Evolutionary conservation across 2,888 invertebrate species (phyloP).

Genomic region (Emmelina monodactyla): DNA sequence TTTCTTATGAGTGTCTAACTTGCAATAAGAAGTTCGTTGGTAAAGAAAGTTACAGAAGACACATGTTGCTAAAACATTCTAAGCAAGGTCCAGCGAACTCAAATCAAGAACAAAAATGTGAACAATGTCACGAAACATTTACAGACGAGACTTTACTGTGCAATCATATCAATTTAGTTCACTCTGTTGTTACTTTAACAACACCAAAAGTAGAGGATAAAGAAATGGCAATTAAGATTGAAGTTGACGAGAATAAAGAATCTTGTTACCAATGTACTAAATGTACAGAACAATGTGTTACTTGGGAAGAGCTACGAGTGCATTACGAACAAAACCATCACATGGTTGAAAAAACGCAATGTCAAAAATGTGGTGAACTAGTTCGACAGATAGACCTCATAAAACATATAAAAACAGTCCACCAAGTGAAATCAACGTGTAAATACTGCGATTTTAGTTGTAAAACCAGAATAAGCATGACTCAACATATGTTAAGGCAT

Average conservation of each 20-base stretch:
- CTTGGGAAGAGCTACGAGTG: constrained; percentile 35
- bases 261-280: constrained; percentile 45
- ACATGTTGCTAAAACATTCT: constrained; percentile 43
- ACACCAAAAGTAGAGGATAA: constrained; percentile 14
- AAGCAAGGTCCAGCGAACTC: constrained; percentile 16
- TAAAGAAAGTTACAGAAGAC: constrained; percentile 46
- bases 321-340: constrained; percentile 45
- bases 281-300: constrained; percentile 31
- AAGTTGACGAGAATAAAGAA: constrained; percentile 31
- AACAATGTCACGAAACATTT: constrained; percentile 38
- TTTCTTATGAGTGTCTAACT: constrained; percentile 40
- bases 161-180: constrained; percentile 35
- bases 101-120: constrained; percentile 31
- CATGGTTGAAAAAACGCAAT: constrained; percentile 33
- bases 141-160: constrained; percentile 45
- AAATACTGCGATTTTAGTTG: constrained; percentile 47
- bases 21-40: constrained; percentile 46
- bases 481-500: constrained; percentile 47
- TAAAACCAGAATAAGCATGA: constrained; percentile 35
- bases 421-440: constrained; percentile 31
- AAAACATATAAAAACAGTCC: constrained; percentile 39
- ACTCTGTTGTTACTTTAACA: constrained; percentile 21
- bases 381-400: constrained; percentile 31
- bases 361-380: constrained; percentile 46
- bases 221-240: constrained; percentile 28